phyloP scores from a whole-genome alignment of 2,113 vertebrate species.

The Mola mola region DNA sequence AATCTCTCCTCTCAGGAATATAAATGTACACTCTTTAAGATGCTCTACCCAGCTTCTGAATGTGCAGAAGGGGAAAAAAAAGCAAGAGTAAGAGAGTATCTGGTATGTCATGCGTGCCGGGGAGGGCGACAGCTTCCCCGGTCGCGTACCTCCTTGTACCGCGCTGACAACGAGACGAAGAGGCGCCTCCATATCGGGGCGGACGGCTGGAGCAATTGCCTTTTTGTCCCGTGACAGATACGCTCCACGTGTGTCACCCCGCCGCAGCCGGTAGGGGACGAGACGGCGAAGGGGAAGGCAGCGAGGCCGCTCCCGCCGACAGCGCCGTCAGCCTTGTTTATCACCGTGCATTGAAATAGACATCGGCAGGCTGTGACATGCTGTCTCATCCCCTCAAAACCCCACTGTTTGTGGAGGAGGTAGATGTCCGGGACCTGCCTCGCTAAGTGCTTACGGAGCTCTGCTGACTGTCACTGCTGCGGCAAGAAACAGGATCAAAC shows the following conservation, averaged over 20 bases:
- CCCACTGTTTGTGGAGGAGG: constrained; percentile 53
- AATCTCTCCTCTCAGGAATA: background rate
- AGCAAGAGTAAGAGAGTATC: constrained; percentile 25
- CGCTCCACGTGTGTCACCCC: constrained; percentile 60
- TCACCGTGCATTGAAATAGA: constrained; percentile 61
- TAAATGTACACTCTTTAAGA: background rate
- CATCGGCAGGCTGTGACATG: constrained; percentile 24
- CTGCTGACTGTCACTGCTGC: constrained; percentile 50
- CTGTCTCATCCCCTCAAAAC: constrained; percentile 25
- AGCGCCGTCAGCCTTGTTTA: constrained; percentile 53
- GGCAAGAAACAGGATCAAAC: constrained; percentile 1
- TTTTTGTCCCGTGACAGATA: constrained; percentile 67
- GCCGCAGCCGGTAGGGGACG: constrained; percentile 20
- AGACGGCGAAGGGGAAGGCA: constrained; percentile 12
- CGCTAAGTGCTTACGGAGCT: constrained; percentile 56
- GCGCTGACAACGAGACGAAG: constrained; percentile 42
- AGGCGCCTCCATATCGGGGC: constrained; percentile 36
- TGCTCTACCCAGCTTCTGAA: background rate
- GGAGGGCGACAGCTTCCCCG: constrained; percentile 39
- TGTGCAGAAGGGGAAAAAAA: too few species aligned
- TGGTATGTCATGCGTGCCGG: constrained; percentile 47
- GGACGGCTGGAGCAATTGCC: constrained; percentile 50
- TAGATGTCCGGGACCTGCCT: constrained; percentile 55
- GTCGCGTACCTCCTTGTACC: constrained; percentile 33
- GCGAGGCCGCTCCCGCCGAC: constrained; percentile 7